phyloP scores from a whole-genome alignment of 2,113 vertebrate species.

The Sula dactylatra region DNA sequence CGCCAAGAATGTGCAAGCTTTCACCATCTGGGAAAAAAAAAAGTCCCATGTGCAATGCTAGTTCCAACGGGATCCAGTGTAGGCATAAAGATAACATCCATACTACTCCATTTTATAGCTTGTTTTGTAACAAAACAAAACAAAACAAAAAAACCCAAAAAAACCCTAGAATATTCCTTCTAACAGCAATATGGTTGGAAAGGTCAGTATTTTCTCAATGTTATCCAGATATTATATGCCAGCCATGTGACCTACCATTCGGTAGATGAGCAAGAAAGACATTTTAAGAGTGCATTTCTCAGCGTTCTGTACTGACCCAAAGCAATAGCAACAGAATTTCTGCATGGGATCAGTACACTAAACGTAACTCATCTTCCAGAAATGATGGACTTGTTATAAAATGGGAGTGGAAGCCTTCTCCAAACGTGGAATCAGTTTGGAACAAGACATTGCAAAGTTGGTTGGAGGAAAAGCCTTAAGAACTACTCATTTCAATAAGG shows the following conservation, averaged over 20 bases:
- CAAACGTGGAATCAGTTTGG: neutral
- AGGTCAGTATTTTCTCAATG: neutral
- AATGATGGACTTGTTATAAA: neutral
- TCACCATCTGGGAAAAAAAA: too few species aligned
- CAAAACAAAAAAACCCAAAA: too few species aligned
- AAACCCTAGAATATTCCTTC: neutral
- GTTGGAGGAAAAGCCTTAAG: neutral
- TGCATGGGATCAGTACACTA: neutral
- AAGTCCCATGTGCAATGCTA: neutral
- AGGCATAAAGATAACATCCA: neutral
- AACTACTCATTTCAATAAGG: neutral
- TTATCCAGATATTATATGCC: neutral
- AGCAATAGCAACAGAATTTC: neutral
- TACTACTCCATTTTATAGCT: neutral
- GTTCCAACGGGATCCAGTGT: neutral
- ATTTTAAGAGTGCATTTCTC: neutral
- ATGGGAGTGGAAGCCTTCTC: neutral
- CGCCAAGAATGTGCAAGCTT: neutral
- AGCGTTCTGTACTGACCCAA: neutral
- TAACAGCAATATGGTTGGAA: too few species aligned
- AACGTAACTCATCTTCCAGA: neutral
- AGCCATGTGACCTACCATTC: neutral
- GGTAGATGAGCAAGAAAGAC: neutral
- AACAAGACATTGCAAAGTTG: neutral
- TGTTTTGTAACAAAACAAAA: neutral